Percentiles rank a stretch among this genome's conserved stretches.
These are phyloP conservation scores for Labeo rohita DNA, from an alignment of 2,113 vertebrate species.

Conservation along the genomic window DNA sequence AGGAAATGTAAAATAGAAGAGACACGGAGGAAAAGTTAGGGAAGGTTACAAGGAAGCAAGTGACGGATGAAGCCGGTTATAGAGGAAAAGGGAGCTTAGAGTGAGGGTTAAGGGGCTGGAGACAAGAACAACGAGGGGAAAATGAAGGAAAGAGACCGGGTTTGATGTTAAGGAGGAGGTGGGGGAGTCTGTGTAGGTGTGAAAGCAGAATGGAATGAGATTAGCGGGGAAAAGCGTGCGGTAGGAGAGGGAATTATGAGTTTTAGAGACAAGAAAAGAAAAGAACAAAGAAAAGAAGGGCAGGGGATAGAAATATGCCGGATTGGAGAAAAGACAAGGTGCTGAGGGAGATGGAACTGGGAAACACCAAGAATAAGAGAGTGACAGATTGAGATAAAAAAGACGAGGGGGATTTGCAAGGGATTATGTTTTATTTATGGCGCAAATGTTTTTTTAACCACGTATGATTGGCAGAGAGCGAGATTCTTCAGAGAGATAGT, in stretches of 20 bases:
- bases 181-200: slow-evolving; percentile 48
- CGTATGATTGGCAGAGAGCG: slow-evolving; percentile 70
- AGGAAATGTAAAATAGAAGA: slow-evolving; percentile 13
- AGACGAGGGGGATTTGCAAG: slow-evolving; percentile 68
- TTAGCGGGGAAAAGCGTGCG: slow-evolving; percentile 48
- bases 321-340: slow-evolving; percentile 33
- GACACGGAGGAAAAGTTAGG: neutral
- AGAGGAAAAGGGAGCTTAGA: neutral
- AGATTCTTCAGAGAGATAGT: slow-evolving; percentile 67
- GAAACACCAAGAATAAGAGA: slow-evolving; percentile 46
- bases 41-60: neutral
- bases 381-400: slow-evolving; percentile 67
- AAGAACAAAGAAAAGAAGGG: slow-evolving; percentile 40
- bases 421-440: slow-evolving; percentile 79
- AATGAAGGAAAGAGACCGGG: neutral
- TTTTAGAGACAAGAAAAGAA: slow-evolving; percentile 33
- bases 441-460: slow-evolving; percentile 39
- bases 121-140: neutral
- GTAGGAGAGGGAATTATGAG: slow-evolving; percentile 52
- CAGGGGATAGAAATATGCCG: slow-evolving; percentile 40
- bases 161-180: slow-evolving; percentile 20
- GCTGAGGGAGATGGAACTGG: slow-evolving; percentile 33
- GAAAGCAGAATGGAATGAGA: slow-evolving; percentile 46
- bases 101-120: neutral
- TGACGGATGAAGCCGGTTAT: neutral